Evolutionary conservation across 2,113 vertebrate genomes (phyloP), one percentile per base, ranked within the genome.

Genomic region (Ardeotis arabs): DNA sequence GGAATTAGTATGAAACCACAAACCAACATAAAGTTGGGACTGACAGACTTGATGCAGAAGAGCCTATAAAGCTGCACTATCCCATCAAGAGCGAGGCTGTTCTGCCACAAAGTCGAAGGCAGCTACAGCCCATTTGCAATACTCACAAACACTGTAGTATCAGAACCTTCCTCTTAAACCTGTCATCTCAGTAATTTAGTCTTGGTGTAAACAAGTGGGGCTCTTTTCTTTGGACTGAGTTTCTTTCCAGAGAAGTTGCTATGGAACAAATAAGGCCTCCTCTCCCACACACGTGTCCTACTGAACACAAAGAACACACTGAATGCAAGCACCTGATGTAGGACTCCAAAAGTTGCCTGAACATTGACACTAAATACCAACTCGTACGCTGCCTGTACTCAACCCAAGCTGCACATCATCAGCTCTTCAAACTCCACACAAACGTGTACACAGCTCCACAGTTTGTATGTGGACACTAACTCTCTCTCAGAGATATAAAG

Each of bases 361-460:
- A 50, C 31, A 5, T 3, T 14, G 33, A 27, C 22, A 62, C 12
- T 28, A 44, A 68, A 62, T 19, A 37, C 25, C 47, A 63, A 5
- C 66, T 47, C 25, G 16, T 3, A 17, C 60, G 41, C 64, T 49
- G 11, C 2, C 24, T 27, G 31, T 1, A 31, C 33, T 1, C 59
- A 69, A 8, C 0, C 1, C 50, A 53, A 70, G 22, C 39, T 24
- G 63, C 23, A 10, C 10, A 0, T 1, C 2, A 24, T 6, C 63
- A 67, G 59, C 75, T 50, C 44, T 58, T 39, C 28, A 53, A 45
- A 9, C 2, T 17, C 31, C 44, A 24, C 37, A 12, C 29, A n/a
- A 4, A 14, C 1, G 3, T 5, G 14, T 41, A 9, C 59, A 60
- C 35, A 18, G 18, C 67, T 35, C n/a, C 66, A 29, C 4, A 1